These are phyloP conservation scores for Hiodon alosoides DNA, from an alignment of 2,113 vertebrate species.

Conservation along the genomic window DNA sequence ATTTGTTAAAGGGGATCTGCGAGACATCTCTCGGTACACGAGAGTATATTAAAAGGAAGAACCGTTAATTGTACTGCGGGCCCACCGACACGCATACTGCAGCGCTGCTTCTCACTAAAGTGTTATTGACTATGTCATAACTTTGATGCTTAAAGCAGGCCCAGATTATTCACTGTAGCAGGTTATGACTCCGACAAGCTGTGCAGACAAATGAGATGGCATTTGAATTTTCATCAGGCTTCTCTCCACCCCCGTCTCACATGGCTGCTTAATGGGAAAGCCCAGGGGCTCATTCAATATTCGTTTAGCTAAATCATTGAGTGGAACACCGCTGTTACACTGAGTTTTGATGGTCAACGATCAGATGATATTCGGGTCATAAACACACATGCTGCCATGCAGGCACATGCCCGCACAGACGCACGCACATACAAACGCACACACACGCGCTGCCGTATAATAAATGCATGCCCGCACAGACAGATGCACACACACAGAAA, in stretches of 20 bases:
- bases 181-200: slow-evolving; percentile 36
- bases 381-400: not conserved
- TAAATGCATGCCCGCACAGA: too few relatives aligned
- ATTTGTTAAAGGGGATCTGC: too few relatives aligned
- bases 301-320: slow-evolving; percentile 14
- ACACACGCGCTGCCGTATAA: too few relatives aligned
- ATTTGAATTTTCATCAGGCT: slow-evolving; percentile 24
- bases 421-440: not conserved
- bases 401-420: not conserved
- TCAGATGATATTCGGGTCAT: not conserved
- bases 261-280: slow-evolving; percentile 5
- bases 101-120: slow-evolving; percentile 37
- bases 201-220: slow-evolving; percentile 30
- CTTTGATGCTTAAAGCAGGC: slow-evolving; percentile 33
- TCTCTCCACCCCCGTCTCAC: not conserved
- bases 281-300: slow-evolving; percentile 3
- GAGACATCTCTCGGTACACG: too few relatives aligned
- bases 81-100: slow-evolving; percentile 18
- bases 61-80: not conserved
- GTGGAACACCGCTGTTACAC: not conserved
- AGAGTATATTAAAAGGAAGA: too few relatives aligned
- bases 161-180: slow-evolving; percentile 34
- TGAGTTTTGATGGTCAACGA: not conserved
- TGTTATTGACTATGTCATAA: slow-evolving; percentile 33
- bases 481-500: too few relatives aligned